Base-by-base conservation (phyloP, 2,113 vertebrate species). In the Sinocyclocheilus anophthalmus region DNA sequence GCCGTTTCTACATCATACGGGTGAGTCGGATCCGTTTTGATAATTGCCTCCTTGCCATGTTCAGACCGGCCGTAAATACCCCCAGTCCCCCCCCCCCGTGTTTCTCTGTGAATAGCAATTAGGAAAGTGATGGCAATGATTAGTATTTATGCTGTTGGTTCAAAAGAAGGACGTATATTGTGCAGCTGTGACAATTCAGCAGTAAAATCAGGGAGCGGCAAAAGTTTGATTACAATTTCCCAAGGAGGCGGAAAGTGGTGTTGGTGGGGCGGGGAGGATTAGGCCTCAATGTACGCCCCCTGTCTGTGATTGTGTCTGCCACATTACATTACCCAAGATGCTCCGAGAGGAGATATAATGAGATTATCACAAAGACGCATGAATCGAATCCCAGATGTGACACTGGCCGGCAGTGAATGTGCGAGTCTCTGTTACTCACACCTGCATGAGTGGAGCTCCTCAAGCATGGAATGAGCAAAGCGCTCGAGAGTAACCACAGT, bases 311-410 rank as follows among this genome's bases (percentile, higher is more conserved):
- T 63, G 70, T 37, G 55, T 73, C 77, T 82, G 85, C 37, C 85
- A 82, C 85, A 63, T 86, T 67, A 76, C 57, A 81, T 86, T 86
- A 76, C 24, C 57, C 22, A 33, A 65, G 69, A 76, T 22, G 42
- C 26, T 50, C 55, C 6, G 55, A 78, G 59, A 53, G 33, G 55
- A 75, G 76, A 82, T 63, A 75, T 86, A 86, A 86, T 76, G 79
- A 86, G 69, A 86, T 82, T 82, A 86, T 76, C 79, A 86, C 85
- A 82, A 82, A 82, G 79, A 55, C 37, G 30, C 45, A 61, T 73
- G 77, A 61, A 50, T 61, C 5, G 45, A 48, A 63, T 73, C 53
- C 70, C 37, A 59, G 69, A 72, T 86, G 63, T 59, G 48, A 45
- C 24, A 61, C 12, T 3, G 30, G 37, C 4, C 42, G 9, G 65